Evolutionary conservation across 2,888 invertebrate genomes (phyloP).

Genomic region (Plagodis pulveraria): DNA sequence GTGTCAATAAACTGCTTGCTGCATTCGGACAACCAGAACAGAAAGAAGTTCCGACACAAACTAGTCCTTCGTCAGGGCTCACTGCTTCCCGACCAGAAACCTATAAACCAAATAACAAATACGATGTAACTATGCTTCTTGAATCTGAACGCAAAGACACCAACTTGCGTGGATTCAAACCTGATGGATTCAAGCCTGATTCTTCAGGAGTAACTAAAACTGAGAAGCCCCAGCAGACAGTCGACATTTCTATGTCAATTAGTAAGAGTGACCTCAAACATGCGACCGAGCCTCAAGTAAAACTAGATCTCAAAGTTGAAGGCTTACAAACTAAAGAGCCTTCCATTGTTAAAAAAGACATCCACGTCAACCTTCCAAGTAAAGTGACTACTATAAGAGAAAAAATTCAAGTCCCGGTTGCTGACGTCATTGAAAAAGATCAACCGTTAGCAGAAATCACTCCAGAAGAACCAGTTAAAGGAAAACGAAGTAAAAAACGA

Average conservation of each 20-base stretch:
- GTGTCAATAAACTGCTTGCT: slow-evolving; percentile 51
- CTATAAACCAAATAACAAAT: slow-evolving; percentile 42
- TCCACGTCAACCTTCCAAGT: slow-evolving; percentile 65
- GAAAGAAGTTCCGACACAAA: slow-evolving; percentile 57
- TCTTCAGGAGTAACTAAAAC: slow-evolving; percentile 13
- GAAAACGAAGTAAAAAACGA: slow-evolving; percentile 86
- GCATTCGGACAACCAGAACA: slow-evolving; percentile 59
- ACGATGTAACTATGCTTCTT: slow-evolving; percentile 57
- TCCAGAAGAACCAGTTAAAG: slow-evolving; percentile 54
- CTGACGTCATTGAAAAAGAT: slow-evolving; percentile 64
- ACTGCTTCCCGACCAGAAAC: slow-evolving; percentile 26
- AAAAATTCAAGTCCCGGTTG: slow-evolving; percentile 40
- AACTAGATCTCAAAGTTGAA: slow-evolving; percentile 66
- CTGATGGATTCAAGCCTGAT: slow-evolving; percentile 34
- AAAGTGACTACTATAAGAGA: slow-evolving; percentile 58
- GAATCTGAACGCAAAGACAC: slow-evolving; percentile 66
- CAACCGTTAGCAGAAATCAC: slow-evolving; percentile 46
- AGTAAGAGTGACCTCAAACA: slow-evolving; percentile 54
- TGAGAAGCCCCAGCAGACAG: slow-evolving; percentile 51
- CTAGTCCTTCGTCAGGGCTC: slow-evolving; percentile 35
- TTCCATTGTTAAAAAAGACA: slow-evolving; percentile 66
- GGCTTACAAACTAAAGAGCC: slow-evolving; percentile 54
- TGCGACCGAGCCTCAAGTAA: slow-evolving; percentile 60
- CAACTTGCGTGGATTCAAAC: slow-evolving; percentile 46
- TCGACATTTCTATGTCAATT: slow-evolving; percentile 70